Conservation (phyloP, 2,888 invertebrate species). For the Sminthurinus aureus region DNA sequence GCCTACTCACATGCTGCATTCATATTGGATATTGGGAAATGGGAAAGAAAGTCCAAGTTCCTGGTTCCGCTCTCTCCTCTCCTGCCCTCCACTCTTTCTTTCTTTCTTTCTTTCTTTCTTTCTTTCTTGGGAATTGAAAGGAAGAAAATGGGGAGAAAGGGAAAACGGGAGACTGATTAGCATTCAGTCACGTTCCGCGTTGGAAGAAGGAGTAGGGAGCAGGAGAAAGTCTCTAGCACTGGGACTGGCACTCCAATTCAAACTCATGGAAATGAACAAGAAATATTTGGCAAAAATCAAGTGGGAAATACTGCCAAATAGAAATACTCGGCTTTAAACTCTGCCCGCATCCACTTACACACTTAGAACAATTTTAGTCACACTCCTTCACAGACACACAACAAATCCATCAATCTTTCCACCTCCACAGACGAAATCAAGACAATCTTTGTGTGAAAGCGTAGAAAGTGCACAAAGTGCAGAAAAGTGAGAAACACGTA, state of each 20-base stretch:
- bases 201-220: too few species aligned
- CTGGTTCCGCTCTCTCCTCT: conserved; percentile 20
- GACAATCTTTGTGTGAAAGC: neutral
- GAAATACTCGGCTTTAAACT: neutral
- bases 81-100: neutral
- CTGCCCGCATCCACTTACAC: neutral
- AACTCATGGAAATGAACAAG: neutral
- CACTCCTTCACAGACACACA: neutral
- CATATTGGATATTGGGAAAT: too few species aligned
- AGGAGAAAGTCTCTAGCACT: neutral
- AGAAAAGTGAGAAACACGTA: conserved; percentile 8
- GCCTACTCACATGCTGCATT: too few species aligned
- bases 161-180: conserved; percentile 44
- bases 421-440: neutral
- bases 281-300: neutral
- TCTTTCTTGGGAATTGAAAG: conserved; percentile 23
- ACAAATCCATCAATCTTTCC: neutral
- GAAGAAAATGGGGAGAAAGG: conserved; percentile 39
- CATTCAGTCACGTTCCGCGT: conserved; percentile 39
- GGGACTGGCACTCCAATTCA: too few species aligned
- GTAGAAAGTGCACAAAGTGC: neutral
- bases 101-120: neutral
- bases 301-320: neutral
- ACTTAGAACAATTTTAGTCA: neutral
- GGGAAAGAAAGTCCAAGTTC: too few species aligned